Conservation (phyloP, 2,888 invertebrate species). For the Thecophora atra region DNA sequence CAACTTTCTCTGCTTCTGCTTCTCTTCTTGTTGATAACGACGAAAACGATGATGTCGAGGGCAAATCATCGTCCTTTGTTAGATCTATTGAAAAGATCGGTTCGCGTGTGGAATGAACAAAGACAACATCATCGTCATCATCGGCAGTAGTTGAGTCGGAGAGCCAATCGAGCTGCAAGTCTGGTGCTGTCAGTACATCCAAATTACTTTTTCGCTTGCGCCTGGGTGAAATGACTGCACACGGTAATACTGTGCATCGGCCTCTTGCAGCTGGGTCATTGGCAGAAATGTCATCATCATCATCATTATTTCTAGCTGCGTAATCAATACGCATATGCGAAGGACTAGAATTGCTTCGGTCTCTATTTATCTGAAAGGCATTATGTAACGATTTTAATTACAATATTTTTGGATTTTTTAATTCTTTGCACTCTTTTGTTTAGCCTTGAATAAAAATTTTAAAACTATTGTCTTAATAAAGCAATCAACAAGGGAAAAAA, state of each 20-base stretch:
- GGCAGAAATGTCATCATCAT: background rate
- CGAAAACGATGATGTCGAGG: constrained; percentile 35
- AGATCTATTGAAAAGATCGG: constrained; percentile 70
- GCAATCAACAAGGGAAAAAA: no score
- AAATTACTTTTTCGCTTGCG: no score
- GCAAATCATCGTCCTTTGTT: constrained; percentile 69
- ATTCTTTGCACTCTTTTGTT: background rate
- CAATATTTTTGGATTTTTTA: background rate
- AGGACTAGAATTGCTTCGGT: constrained; percentile 1
- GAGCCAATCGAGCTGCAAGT: constrained; percentile 81
- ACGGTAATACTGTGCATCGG: background rate
- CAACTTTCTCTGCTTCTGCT: constrained; percentile 44
- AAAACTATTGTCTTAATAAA: no score
- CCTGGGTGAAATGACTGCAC: no score
- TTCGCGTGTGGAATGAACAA: constrained; percentile 66
- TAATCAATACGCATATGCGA: background rate
- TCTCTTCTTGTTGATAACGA: constrained; percentile 49
- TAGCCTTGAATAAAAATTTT: background rate
- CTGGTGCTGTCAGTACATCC: constrained; percentile 68
- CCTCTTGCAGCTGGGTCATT: background rate
- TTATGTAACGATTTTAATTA: background rate
- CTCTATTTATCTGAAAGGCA: background rate
- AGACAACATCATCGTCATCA: constrained; percentile 72
- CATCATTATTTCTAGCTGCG: background rate
- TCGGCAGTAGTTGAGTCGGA: constrained; percentile 69